Conservation (phyloP, 2,113 vertebrate species). For the Etheostoma spectabile region DNA sequence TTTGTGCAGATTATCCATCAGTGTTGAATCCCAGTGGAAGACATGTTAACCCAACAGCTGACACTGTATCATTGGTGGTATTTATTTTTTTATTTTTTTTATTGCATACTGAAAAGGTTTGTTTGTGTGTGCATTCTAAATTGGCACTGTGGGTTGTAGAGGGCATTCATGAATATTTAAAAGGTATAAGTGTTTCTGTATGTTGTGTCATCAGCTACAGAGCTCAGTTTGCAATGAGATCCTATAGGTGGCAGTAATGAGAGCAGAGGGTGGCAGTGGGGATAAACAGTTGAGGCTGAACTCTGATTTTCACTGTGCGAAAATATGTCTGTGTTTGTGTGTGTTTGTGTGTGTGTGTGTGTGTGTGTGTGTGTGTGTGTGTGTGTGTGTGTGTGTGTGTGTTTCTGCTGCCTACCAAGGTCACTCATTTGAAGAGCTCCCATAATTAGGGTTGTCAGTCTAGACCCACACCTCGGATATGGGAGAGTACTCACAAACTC, state of each 20-base stretch:
- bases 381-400: neutral
- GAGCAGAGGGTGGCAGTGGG: constrained; percentile 37
- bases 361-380: constrained; percentile 20
- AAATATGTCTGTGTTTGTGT: constrained; percentile 34
- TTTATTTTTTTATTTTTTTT: neutral
- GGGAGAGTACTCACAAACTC: constrained; percentile 55
- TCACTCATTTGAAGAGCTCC: constrained; percentile 66
- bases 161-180: constrained; percentile 1
- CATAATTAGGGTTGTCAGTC: constrained; percentile 69
- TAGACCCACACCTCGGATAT: constrained; percentile 50
- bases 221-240: constrained; percentile 32
- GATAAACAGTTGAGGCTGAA: constrained; percentile 25
- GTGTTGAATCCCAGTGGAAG: neutral
- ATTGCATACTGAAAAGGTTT: constrained; percentile 9
- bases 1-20: constrained; percentile 34
- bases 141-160: constrained; percentile 6
- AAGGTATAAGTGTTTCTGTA: constrained; percentile 30
- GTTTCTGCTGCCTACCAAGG: constrained; percentile 66
- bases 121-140: constrained; percentile 14
- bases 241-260: constrained; percentile 67
- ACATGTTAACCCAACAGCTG: constrained; percentile 18
- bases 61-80: constrained; percentile 10
- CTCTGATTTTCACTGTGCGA: constrained; percentile 44
- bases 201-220: constrained; percentile 47
- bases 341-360: neutral